phyloP scores from a whole-genome alignment of 2,113 vertebrate species.

The Chaetops frenatus region DNA sequence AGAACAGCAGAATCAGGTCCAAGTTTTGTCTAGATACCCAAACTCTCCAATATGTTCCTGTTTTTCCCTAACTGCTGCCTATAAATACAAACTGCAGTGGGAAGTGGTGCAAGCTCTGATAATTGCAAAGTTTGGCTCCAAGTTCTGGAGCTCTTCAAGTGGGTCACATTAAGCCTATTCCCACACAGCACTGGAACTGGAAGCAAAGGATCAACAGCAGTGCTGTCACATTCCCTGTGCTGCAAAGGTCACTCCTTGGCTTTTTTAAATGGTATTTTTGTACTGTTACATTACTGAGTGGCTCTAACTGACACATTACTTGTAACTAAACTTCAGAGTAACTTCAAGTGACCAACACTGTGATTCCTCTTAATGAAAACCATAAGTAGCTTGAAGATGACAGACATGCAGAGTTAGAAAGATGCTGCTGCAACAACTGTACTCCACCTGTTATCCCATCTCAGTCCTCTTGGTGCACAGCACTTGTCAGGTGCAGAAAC shows the following conservation, averaged over 20 bases:
- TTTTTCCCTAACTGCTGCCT: not conserved
- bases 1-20: not conserved
- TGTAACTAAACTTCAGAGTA: not conserved
- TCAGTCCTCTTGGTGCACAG: not conserved
- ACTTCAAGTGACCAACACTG: not conserved
- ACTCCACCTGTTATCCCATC: not conserved
- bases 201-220: not conserved
- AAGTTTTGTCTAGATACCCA: not conserved
- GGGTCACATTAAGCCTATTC: not conserved
- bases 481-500: not conserved
- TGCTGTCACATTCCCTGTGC: not conserved
- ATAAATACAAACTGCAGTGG: not conserved
- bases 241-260: not conserved
- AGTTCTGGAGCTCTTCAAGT: not conserved
- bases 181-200: not conserved
- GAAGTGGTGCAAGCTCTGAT: not conserved
- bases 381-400: not conserved
- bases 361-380: not conserved
- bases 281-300: not conserved
- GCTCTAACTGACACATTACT: not conserved
- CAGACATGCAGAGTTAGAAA: not conserved
- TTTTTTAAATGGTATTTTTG: not conserved
- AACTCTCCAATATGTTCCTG: not conserved
- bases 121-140: not conserved
- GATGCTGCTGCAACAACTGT: not conserved